Base-by-base conservation (phyloP, 92 coral and sea anemone species). In the Chrysogorgia sp. region DNA sequence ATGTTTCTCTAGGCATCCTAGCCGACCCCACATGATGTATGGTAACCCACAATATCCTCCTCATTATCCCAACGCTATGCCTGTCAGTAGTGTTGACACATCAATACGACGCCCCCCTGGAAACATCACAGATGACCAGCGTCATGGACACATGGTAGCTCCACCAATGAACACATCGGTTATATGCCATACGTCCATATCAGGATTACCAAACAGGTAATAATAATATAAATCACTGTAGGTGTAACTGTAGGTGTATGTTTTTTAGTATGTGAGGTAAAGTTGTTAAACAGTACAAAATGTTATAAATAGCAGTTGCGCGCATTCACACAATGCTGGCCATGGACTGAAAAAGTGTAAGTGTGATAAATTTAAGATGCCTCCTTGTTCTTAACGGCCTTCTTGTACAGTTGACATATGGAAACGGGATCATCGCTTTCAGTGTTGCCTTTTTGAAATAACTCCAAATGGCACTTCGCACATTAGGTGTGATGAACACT, bases 141-240 rank as follows among this genome's bases (percentile, higher is more conserved):
- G 86, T 31, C 85, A 89, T 79, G 84, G 85, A 34, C 92, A 90
- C 72, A 75, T 92, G 85, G 86, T 93, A 7, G 97, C 99, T 0
- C 97, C 99, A 10, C 99, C 96, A 10, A 93, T 96, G 64, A 96
- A 96, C 70, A 96, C 91, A n/a, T 83, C 92, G 4, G 97, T 96
- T 23, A 94, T 94, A 47, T 87, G 81, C 28, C 86, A 93, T 13
- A 84, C 97, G 0, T 92, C 99, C 8, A 79, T 92, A 30, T 77
- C 92, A 12, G 90, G 97, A 80, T 86, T 80, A 29, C 58, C 90
- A 13, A 92, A 88, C 85, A 91, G 90, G 97, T 91, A 86, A 34
- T 49, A 22, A 8, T 43, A 33, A 40, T 34, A n/a, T n/a, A n/a
- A n/a, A n/a, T n/a, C n/a, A n/a, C n/a, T 53, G 9, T 2, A 32